Percentiles rank a stretch among this genome's conserved stretches.
phyloP scores from a whole-genome alignment of 2,113 vertebrate species.

The Tetraodon nigroviridis region DNA sequence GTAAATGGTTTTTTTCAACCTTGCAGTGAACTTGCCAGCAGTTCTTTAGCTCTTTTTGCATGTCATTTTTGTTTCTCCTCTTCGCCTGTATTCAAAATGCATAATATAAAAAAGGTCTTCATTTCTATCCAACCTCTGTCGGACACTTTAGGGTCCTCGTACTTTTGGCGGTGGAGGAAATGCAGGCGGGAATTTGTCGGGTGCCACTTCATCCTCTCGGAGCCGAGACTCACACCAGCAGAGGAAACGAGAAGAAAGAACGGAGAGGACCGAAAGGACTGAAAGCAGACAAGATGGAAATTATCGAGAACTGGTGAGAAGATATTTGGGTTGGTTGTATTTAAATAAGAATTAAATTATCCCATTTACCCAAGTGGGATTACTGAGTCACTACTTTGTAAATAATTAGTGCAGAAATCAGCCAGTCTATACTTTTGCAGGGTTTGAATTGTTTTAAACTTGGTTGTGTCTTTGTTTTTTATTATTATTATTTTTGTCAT shows the following conservation, averaged over 20 bases:
- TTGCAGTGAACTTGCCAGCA: not conserved
- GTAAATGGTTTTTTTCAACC: slow-evolving; percentile 53
- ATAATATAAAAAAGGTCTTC: not conserved
- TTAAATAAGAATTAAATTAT: too few species aligned
- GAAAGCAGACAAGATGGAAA: slow-evolving; percentile 87
- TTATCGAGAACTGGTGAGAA: slow-evolving; percentile 91
- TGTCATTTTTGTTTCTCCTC: not conserved
- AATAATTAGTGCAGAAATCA: too few species aligned
- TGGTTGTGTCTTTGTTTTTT: slow-evolving; percentile 14
- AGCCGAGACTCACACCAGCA: slow-evolving; percentile 82
- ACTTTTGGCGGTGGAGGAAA: slow-evolving; percentile 91
- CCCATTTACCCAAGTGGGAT: too few species aligned
- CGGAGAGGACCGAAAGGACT: slow-evolving; percentile 71
- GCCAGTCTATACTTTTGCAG: too few species aligned
- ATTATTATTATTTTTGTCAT: slow-evolving; percentile 7
- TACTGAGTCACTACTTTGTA: too few species aligned
- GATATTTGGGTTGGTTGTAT: not conserved
- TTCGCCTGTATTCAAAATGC: not conserved
- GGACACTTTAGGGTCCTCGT: slow-evolving; percentile 67
- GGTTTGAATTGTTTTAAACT: too few species aligned
- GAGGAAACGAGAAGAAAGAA: slow-evolving; percentile 74
- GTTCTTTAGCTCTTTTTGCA: too few species aligned
- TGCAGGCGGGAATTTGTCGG: slow-evolving; percentile 85
- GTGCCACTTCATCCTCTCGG: slow-evolving; percentile 73
- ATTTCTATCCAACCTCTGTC: not conserved